phyloP scores from a whole-genome alignment of 1,140 invertebrate species.

The Psix sp. region DNA sequence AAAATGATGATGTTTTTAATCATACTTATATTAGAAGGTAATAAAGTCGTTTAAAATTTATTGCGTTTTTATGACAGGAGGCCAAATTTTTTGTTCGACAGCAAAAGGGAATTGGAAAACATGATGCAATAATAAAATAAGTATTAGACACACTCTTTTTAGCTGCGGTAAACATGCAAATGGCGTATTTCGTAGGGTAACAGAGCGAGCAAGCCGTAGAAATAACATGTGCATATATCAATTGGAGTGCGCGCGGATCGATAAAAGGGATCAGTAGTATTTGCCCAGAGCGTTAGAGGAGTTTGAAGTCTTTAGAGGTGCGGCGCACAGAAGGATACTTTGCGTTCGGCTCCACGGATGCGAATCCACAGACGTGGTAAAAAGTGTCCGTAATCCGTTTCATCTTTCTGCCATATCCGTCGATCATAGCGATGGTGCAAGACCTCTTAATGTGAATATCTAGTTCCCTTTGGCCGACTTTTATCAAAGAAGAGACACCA shows the following conservation, averaged over 20 bases:
- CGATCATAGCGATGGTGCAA: slow-evolving; percentile 46
- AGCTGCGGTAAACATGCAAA: slow-evolving; percentile 37
- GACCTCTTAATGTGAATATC: slow-evolving; percentile 56
- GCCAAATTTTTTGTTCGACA: background rate
- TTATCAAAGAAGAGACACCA: slow-evolving; percentile 46
- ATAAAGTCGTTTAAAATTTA: no score
- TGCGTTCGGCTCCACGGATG: slow-evolving; percentile 32
- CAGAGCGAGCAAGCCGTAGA: slow-evolving; percentile 29
- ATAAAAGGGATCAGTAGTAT: slow-evolving; percentile 57
- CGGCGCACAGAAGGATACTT: slow-evolving; percentile 44
- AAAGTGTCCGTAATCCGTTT: slow-evolving; percentile 57
- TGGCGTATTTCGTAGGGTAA: slow-evolving; percentile 40
- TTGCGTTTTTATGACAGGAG: no score
- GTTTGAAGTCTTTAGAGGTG: slow-evolving; percentile 51
- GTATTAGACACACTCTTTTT: slow-evolving; percentile 31
- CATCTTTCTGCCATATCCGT: slow-evolving; percentile 56
- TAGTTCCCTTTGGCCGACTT: slow-evolving; percentile 38
- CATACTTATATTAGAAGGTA: no score
- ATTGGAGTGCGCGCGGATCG: slow-evolving; percentile 41
- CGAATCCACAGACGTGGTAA: slow-evolving; percentile 52
- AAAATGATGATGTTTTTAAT: no score
- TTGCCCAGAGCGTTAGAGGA: slow-evolving; percentile 44
- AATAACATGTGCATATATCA: slow-evolving; percentile 56
- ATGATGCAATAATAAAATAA: background rate
- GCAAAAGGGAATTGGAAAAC: background rate